Evolutionary conservation across 1,140 invertebrate genomes (phyloP), one percentile per base, ranked within the genome.

Genomic region (Hypothenemus hampei): DNA sequence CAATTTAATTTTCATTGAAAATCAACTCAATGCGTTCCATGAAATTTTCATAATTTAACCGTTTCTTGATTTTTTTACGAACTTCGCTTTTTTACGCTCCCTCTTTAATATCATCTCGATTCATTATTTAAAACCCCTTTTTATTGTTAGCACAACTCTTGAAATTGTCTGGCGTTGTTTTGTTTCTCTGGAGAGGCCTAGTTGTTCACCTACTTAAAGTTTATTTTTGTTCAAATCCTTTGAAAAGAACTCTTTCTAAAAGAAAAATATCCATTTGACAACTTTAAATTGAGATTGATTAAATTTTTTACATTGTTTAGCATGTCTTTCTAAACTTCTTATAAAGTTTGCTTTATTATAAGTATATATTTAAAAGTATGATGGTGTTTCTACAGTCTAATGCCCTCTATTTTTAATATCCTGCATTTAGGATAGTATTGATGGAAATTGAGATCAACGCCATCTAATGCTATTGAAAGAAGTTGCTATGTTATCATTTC

Each of bases 1-100:
- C 36, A 39, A 39, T 39, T 15, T 39, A 13, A 39, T 6, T 39
- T 39, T 18, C n/a, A 0, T 39, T 39, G 36, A 39, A 19, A 13
- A 15, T n/a, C n/a, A 18, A 39, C 10, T 15, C 18, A 4, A 39
- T 7, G 36, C 36, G 36, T 39, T n/a, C n/a, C 3, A 39, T 39
- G 19, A 39, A 39, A 39, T 39, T 39, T 39, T 39, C 36, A 39
- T 15, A 39, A 39, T 39, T 39, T 39, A 4, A 8, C 36, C 36
- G 8, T 18, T 39, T 3, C 36, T 39, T 39, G 36, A 19, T 39
- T 39, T 39, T 39, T 39, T 18, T 16, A 39, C 36, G 4, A 18
- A 3, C 13, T 18, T 39, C n/a, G 18, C 36, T 39, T 39, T 39
- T 39, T 39, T n/a, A n/a, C n/a, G 36, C 0, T 10, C 10, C 18